Evolutionary conservation across 2,113 vertebrate genomes (phyloP).

Genomic region (Pteruthius melanotis): DNA sequence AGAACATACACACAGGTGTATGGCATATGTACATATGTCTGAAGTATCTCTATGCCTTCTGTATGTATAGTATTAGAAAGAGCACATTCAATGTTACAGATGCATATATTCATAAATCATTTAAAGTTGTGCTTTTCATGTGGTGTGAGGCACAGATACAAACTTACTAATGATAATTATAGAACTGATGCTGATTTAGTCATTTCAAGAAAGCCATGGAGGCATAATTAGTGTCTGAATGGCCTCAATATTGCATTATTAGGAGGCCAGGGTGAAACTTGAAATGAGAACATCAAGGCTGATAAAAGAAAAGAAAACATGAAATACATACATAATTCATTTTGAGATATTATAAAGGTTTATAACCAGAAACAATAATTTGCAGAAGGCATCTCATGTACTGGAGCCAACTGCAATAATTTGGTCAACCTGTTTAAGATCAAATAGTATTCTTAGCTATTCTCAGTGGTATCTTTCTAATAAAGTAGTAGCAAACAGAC

Average conservation of each 20-base stretch:
- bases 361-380: conserved; percentile 82
- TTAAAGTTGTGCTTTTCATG: conserved; percentile 79
- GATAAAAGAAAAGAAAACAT: conserved; percentile 85
- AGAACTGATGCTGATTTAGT: conserved; percentile 92
- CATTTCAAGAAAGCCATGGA: conserved; percentile 88
- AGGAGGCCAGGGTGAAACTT: conserved; percentile 86
- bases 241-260: conserved; percentile 94
- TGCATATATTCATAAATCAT: conserved; percentile 79
- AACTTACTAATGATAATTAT: conserved; percentile 93
- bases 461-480: conserved; percentile 84
- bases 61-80: neutral
- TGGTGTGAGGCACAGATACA: conserved; percentile 76
- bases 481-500: conserved; percentile 84
- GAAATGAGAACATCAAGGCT: conserved; percentile 93
- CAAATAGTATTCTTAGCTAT: conserved; percentile 82
- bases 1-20: conserved; percentile 43
- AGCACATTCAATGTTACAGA: conserved; percentile 62
- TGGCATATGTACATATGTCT: neutral
- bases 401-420: conserved; percentile 76
- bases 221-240: conserved; percentile 94
- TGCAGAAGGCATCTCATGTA: conserved; percentile 77
- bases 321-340: conserved; percentile 87
- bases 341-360: conserved; percentile 82
- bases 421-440: conserved; percentile 84
- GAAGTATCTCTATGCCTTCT: neutral